Evolutionary conservation across 2,113 vertebrate species (phyloP), one percentile per base, ranked within the genome.

Genomic region (Leucopsar rothschildi): DNA sequence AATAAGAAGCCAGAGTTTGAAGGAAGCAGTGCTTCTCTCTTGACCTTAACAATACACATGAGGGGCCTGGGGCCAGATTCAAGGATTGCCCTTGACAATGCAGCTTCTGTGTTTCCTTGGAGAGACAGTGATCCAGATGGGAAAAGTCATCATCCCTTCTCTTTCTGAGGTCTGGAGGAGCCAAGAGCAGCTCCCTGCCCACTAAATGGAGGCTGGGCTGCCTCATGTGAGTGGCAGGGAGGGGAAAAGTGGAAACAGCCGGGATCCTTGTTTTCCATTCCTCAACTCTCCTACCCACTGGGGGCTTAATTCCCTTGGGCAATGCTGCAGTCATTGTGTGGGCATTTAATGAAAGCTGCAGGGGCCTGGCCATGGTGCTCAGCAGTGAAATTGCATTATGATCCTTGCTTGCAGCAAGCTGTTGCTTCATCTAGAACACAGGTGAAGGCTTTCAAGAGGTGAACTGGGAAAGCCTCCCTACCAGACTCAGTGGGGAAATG

Each of bases 331-430:
- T 44, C 45, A 33, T 25, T 79, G 2, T 4, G 8, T 12, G 37
- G 40, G 25, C 63, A 40, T 81, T 71, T 59, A 55, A 60, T 53
- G 35, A n/a, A 39, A 42, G n/a, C 13, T 72, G 39, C 52, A 63
- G 57, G 24, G 31, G 10, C 21, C 23, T 63, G 33, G 33, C n/a
- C 31, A 17, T 42, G 24, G 49, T 75, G 49, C 27, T 71, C 37
- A 42, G 15, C 19, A 55, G 61, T 2, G 18, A 16, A 84, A 50
- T 16, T 39, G 47, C 9, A 13, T 17, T 17, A 13, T 0, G 0
- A 29, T 22, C 18, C 82, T 66, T 47, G 10, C 37, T 59, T 72
- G 47, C n/a, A 82, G 44, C 17, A 45, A 40, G 79, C 40, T 70
- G 18, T 20, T 72, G 39, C 18, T 52, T 88, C 3, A 1, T 85